phyloP scores from a whole-genome alignment of 2,797 vertebrate species.

The Oreochromis mossambicus region DNA sequence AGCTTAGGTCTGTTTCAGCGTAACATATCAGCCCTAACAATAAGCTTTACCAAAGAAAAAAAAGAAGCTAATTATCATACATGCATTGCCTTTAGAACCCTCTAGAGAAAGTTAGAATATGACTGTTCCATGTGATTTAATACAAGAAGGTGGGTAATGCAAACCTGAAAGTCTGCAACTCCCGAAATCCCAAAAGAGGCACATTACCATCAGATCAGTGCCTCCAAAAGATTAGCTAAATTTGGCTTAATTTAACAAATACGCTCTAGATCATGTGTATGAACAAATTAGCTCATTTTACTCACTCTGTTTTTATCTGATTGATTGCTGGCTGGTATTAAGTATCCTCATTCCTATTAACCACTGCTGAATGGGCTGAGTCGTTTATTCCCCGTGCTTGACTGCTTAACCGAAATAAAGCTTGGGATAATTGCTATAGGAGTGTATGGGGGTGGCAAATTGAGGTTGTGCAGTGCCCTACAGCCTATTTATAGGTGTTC shows the following conservation, averaged over 20 bases:
- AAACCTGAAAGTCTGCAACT: neutral
- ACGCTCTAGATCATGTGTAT: slow-evolving; percentile 2
- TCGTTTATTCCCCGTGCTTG: slow-evolving; percentile 74
- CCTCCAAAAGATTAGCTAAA: neutral
- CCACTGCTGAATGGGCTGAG: slow-evolving; percentile 68
- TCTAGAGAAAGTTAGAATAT: neutral
- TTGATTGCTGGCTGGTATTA: slow-evolving; percentile 67
- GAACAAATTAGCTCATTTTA: slow-evolving; percentile 53
- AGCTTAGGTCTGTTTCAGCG: neutral
- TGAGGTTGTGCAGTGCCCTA: slow-evolving; percentile 77
- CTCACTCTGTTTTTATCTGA: slow-evolving; percentile 56
- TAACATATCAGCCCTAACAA: neutral
- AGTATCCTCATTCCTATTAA: slow-evolving; percentile 72
- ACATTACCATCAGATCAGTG: neutral
- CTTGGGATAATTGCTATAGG: slow-evolving; percentile 80
- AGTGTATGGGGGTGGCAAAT: slow-evolving; percentile 78
- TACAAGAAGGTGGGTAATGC: neutral
- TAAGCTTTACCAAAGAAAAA: neutral
- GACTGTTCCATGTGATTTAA: neutral
- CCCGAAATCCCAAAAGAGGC: neutral
- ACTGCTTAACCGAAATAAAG: slow-evolving; percentile 81
- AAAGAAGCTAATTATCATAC: neutral
- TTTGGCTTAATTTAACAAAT: slow-evolving; percentile 23
- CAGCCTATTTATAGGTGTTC: slow-evolving; percentile 81
- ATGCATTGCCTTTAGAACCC: neutral